Conservation (phyloP, 2,888 invertebrate species). For the Sinopyrophorus schimmeli region DNA sequence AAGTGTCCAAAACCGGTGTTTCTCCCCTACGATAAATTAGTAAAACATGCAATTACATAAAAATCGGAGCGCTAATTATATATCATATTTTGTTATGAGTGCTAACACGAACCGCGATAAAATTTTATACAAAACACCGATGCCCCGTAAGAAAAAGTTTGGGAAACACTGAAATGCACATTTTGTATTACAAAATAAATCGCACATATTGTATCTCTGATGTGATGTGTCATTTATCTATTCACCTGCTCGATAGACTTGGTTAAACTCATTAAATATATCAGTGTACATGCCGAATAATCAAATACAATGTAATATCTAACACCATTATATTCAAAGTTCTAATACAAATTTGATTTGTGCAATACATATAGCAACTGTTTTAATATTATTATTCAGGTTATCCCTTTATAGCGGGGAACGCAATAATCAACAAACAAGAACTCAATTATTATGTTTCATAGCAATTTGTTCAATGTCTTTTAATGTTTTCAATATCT, state of each 20-base stretch:
- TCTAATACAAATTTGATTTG: constrained; percentile 31
- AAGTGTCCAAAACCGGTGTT: no score
- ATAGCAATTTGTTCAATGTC: no score
- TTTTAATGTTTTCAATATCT: no score
- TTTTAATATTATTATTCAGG: constrained; percentile 27
- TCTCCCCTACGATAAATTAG: no score
- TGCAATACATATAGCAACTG: constrained; percentile 27
- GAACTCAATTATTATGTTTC: constrained; percentile 22
- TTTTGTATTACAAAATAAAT: no score
- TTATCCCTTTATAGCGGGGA: constrained; percentile 25
- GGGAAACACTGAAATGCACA: no score
- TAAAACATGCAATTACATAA: no score
- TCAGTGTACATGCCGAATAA: constrained; percentile 30
- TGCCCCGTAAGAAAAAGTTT: no score
- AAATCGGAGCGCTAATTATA: no score
- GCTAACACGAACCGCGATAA: no score
- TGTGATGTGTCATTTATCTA: constrained; percentile 14
- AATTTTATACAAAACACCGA: no score
- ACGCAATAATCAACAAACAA: constrained; percentile 21
- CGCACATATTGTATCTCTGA: constrained; percentile 14
- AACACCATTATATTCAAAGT: constrained; percentile 27
- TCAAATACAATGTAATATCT: constrained; percentile 33
- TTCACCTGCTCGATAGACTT: constrained; percentile 21
- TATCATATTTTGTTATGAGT: no score
- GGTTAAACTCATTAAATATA: constrained; percentile 30